Conservation (phyloP, 2,797 vertebrate genomes). For the Chrosomus eos region DNA sequence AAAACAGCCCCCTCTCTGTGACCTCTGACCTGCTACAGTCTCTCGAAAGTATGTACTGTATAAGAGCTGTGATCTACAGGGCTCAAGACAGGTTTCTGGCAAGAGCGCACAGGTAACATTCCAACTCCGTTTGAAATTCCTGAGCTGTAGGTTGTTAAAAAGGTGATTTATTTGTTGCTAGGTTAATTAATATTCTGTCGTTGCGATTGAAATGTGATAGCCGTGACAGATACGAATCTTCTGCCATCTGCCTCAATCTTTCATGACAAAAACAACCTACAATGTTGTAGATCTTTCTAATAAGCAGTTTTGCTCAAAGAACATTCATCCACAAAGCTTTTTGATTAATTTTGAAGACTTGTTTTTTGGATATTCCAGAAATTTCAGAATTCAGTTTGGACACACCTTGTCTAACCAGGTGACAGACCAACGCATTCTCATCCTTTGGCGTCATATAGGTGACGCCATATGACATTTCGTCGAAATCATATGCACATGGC, state of each 20-base stretch:
- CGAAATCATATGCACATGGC: no score
- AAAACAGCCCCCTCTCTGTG: constrained; percentile 65
- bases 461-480: no score
- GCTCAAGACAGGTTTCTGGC: constrained; percentile 90
- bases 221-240: neutral
- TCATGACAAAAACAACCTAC: neutral
- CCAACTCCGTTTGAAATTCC: constrained; percentile 85
- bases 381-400: neutral
- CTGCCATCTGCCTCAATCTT: constrained; percentile 3
- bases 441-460: no score
- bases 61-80: constrained; percentile 78
- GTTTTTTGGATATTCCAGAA: constrained; percentile 8
- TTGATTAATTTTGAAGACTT: neutral
- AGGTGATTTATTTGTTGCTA: constrained; percentile 79
- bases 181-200: constrained; percentile 72
- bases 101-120: constrained; percentile 80
- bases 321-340: neutral
- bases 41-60: constrained; percentile 51
- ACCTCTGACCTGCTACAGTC: constrained; percentile 61
- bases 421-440: no score
- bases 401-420: neutral
- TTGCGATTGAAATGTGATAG: constrained; percentile 30
- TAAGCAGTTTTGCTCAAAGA: neutral
- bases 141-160: constrained; percentile 78
- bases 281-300: neutral